A percentile compares a stretch with the other conserved stretches of the same genome.
Evolutionary conservation across 1,140 invertebrate genomes (phyloP).

Genomic region (Heliothis virescens): DNA sequence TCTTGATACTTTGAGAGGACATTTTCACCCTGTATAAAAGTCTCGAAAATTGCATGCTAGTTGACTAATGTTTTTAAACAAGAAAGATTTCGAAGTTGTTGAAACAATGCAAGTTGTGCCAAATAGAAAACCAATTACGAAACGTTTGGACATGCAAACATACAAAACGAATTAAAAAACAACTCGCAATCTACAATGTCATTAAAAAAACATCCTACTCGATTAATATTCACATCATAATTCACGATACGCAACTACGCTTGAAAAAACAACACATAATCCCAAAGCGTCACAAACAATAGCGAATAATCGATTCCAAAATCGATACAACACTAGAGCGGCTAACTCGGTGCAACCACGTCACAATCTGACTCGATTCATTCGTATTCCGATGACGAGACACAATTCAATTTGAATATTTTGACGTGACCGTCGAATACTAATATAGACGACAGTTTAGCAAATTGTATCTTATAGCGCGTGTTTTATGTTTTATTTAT

Average conservation of each 20-base stretch:
- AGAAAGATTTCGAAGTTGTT: conserved; percentile 17
- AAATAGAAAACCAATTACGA: conserved; percentile 36
- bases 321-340: conserved; percentile 48
- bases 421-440: conserved; percentile 69
- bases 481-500: conserved; percentile 75
- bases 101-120: background rate
- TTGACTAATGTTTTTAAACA: conserved; percentile 1
- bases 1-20: conserved; percentile 20
- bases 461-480: conserved; percentile 71
- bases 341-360: conserved; percentile 52
- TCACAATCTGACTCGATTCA: conserved; percentile 56
- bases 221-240: conserved; percentile 62
- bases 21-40: conserved; percentile 19
- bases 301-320: conserved; percentile 54
- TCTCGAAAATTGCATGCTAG: conserved; percentile 11
- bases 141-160: conserved; percentile 31
- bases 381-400: conserved; percentile 69
- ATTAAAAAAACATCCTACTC: conserved; percentile 55
- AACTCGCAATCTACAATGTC: conserved; percentile 21
- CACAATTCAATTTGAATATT: conserved; percentile 81
- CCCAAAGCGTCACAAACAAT: conserved; percentile 52
- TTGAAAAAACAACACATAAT: conserved; percentile 56
- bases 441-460: conserved; percentile 71
- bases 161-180: conserved; percentile 33
- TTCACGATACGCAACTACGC: conserved; percentile 54